A percentile compares a stretch with the other conserved stretches of the same genome.
phyloP scores from a whole-genome alignment of 2,888 invertebrate genomes.

The Syrista parreyssii region DNA sequence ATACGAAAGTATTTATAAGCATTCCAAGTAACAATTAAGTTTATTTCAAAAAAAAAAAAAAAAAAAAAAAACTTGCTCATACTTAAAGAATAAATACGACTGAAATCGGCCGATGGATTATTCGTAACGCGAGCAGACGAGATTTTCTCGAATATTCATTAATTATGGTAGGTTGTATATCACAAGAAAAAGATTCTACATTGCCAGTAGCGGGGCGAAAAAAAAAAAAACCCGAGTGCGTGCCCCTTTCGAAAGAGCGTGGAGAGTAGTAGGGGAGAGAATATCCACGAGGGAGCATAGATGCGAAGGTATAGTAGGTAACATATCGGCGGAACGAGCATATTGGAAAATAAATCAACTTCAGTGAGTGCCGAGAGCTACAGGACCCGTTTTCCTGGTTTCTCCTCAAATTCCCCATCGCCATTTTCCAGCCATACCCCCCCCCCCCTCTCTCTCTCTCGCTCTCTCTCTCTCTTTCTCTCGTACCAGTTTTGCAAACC shows the following conservation, averaged over 20 bases:
- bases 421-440: background rate
- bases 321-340: slow-evolving; percentile 6
- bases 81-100: background rate
- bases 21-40: background rate
- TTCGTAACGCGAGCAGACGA: slow-evolving; percentile 14
- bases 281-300: background rate
- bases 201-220: background rate
- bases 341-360: slow-evolving; percentile 8
- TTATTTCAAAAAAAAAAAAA: background rate
- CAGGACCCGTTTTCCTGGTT: background rate
- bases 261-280: background rate
- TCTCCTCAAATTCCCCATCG: background rate
- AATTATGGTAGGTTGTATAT: background rate
- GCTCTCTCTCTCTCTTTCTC: no score
- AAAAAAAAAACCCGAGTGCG: background rate
- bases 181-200: background rate
- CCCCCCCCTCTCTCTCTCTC: background rate
- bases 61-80: background rate
- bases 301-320: slow-evolving; percentile 1
- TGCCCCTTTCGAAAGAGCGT: background rate
- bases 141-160: background rate
- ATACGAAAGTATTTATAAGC: background rate
- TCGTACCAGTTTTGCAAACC: background rate
- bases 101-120: slow-evolving; percentile 3
- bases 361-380: slow-evolving; percentile 2